A percentile compares a stretch with the other conserved stretches of the same genome.
Evolutionary conservation across 2,888 invertebrate genomes (phyloP).

Genomic region (Gastracanthus pulcherrimus): DNA sequence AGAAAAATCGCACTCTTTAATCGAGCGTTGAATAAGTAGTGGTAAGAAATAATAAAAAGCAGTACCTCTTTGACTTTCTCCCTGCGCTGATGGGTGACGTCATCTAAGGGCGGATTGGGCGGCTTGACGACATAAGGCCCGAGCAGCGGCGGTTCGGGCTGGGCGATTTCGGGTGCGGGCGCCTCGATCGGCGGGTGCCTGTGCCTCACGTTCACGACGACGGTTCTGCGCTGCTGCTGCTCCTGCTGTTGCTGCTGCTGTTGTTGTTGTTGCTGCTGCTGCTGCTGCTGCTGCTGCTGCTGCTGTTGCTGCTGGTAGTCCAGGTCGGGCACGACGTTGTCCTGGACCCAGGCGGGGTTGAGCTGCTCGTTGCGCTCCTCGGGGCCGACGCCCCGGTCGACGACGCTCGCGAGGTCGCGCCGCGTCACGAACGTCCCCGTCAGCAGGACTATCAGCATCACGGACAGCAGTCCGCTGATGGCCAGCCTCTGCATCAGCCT

Average conservation of each 20-base stretch:
- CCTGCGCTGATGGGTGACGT: constrained; percentile 73
- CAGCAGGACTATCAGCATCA: constrained; percentile 73
- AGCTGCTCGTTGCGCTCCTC: constrained; percentile 71
- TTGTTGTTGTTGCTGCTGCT: constrained; percentile 46
- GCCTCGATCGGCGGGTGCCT: constrained; percentile 51
- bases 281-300: not conserved
- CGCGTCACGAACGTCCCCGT: constrained; percentile 73
- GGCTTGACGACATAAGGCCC: constrained; percentile 67
- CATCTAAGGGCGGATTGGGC: constrained; percentile 73
- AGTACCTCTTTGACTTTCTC: constrained; percentile 76
- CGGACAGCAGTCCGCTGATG: constrained; percentile 74
- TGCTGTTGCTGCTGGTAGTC: constrained; percentile 58
- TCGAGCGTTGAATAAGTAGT: too few species aligned
- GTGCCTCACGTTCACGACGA: constrained; percentile 63
- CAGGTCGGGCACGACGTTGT: constrained; percentile 69
- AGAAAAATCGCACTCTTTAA: too few species aligned
- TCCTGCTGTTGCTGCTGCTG: constrained; percentile 25
- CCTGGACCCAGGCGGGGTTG: constrained; percentile 73
- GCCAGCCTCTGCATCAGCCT: constrained; percentile 74
- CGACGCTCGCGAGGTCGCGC: constrained; percentile 70
- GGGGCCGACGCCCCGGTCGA: constrained; percentile 71
- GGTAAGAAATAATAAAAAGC: not conserved
- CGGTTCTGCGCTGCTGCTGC: constrained; percentile 45
- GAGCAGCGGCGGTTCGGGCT: constrained; percentile 60
- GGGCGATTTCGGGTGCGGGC: constrained; percentile 54